Evolutionary conservation across 2,888 invertebrate genomes (phyloP), one percentile per base, ranked within the genome.

Genomic region (Charanyca ferruginea): DNA sequence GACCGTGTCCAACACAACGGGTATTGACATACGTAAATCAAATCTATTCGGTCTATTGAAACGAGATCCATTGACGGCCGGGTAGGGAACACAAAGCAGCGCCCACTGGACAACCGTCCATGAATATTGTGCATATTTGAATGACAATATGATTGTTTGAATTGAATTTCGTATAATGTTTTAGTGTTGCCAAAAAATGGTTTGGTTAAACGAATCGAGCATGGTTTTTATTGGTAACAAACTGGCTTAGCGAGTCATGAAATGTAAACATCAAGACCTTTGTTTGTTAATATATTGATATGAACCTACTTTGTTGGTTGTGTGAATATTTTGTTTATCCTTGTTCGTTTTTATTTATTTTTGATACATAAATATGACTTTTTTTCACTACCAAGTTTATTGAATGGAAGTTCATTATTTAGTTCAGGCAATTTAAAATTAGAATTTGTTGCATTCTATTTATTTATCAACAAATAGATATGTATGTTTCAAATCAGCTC

Each of bases 1-100:
- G 73, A 64, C 58, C 66, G 45, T 79, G 80, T 82, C 66, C 55
- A 58, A 73, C 64, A 68, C 58, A 73, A 49, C 62, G 45, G 53
- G 22, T 83, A 82, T 85, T 85, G 84, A 80, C 81, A 74, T 62
- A 74, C 73, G 81, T 85, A 87, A 87, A 89, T 89, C 90, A 88
- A 86, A 87, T 84, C 85, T 71, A 85, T 87, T 85, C 81, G 74
- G 44, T 78, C 83, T 78, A 83, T 85, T 81, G 79, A 70, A 76
- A 66, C 70, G 76, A 73, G 32, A 53, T 69, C 75, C 79, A 83
- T 81, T 83, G 81, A 78, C 44, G 63, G 54, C 23, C 35, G 41
- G 41, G 41, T 52, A 49, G 16, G 41, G 47, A 32, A 67, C 60
- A 76, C 70, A 73, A 74, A 67, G 73, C 70, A 16, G 45, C 18